A percentile compares a stretch with the other conserved stretches of the same genome.
Evolutionary conservation across 2,888 invertebrate species (phyloP).

Genomic region (Troides oblongomaculatus): DNA sequence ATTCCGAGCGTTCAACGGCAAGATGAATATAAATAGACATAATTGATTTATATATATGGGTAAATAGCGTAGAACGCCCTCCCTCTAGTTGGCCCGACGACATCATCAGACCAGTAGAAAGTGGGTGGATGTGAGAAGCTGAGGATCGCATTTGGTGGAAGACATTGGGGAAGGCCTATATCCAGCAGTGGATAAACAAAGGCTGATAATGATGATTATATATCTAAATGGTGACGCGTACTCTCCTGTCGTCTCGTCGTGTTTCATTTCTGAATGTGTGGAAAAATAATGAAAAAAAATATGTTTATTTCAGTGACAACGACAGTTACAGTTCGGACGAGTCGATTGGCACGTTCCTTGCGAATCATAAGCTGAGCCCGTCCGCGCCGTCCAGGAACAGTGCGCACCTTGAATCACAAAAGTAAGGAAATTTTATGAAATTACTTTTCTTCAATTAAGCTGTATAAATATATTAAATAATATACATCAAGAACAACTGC

Average conservation of each 20-base stretch:
- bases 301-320: conserved; percentile 73
- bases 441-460: not conserved
- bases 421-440: conserved; percentile 45
- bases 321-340: conserved; percentile 84
- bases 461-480: not conserved
- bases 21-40: no score
- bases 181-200: no score
- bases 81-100: no score
- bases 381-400: conserved; percentile 65
- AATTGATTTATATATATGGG: no score
- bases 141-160: no score
- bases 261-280: not conserved
- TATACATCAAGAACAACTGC: not conserved
- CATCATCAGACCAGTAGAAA: no score
- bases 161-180: no score
- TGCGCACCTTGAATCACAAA: conserved; percentile 68
- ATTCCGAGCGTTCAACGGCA: no score
- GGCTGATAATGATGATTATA: no score
- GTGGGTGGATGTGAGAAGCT: no score
- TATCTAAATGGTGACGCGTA: not conserved
- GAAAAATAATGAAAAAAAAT: not conserved
- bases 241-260: not conserved
- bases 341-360: conserved; percentile 82
- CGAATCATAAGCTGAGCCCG: conserved; percentile 80
- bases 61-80: no score